A percentile compares a stretch with the other conserved stretches of the same genome.
Conservation (phyloP, 2,797 vertebrate species). For the Euphonia xanthogaster region DNA sequence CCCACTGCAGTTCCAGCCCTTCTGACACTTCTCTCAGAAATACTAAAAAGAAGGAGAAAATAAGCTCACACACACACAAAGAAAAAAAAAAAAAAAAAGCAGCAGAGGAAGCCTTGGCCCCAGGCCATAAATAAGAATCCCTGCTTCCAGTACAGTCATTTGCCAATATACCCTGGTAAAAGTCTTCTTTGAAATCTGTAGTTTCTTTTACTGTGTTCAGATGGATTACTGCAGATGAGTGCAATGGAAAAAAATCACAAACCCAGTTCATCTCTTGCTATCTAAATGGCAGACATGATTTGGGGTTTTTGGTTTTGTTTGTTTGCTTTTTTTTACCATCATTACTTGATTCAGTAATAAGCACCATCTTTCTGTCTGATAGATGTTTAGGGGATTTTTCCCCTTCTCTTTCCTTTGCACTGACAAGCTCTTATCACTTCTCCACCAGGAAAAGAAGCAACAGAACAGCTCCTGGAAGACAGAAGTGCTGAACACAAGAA, state of each 20-base stretch:
- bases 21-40: background rate
- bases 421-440: background rate
- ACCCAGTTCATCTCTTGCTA: background rate
- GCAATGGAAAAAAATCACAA: background rate
- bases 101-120: background rate
- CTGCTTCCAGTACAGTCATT: background rate
- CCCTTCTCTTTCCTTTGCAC: background rate
- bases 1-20: background rate
- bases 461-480: background rate
- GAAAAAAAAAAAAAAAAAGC: no score
- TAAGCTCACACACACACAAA: background rate
- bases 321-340: background rate
- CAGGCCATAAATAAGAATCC: background rate
- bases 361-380: background rate
- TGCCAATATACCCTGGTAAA: background rate
- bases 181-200: background rate
- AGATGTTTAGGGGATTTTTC: constrained; percentile 17
- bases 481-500: background rate
- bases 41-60: background rate
- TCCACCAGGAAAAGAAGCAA: constrained; percentile 12
- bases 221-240: background rate
- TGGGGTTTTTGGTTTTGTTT: background rate
- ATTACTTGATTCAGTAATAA: constrained; percentile 1
- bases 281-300: background rate
- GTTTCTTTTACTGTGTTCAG: background rate